Conservation (phyloP, 1,140 invertebrate genomes). For the Paralvinella palmiformis region DNA sequence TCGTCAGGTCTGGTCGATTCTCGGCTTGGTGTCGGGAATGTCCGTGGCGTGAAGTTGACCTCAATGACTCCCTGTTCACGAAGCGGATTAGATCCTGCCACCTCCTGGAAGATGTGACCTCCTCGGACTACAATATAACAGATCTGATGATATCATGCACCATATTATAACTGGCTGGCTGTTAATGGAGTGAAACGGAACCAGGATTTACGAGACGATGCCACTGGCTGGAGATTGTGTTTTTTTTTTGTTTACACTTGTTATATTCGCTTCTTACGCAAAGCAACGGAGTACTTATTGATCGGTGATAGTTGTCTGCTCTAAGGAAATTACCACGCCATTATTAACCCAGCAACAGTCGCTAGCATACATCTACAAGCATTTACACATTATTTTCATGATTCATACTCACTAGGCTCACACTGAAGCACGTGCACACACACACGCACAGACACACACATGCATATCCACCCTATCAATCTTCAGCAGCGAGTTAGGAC, state of each 20-base stretch:
- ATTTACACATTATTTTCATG: too few relatives aligned
- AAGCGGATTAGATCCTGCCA: conserved; percentile 24
- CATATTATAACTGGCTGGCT: background rate
- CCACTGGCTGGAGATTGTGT: too few relatives aligned
- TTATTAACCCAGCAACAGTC: too few relatives aligned
- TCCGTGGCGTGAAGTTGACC: conserved; percentile 67
- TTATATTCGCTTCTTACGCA: background rate
- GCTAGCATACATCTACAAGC: too few relatives aligned
- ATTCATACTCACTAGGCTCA: too few relatives aligned
- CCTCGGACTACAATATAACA: background rate
- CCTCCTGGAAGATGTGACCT: conserved; percentile 35
- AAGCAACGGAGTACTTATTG: background rate
- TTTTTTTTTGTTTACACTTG: too few relatives aligned
- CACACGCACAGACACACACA: too few relatives aligned
- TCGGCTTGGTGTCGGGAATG: conserved; percentile 74
- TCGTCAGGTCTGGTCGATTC: conserved; percentile 70
- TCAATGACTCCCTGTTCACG: conserved; percentile 58
- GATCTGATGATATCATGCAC: background rate
- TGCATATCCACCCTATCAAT: too few relatives aligned
- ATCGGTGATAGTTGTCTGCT: too few relatives aligned
- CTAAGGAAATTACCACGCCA: too few relatives aligned
- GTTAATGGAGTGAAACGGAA: background rate
- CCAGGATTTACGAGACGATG: background rate
- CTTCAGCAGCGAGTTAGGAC: too few relatives aligned
- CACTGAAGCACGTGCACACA: too few relatives aligned